A percentile compares a stretch with the other conserved stretches of the same genome.
These are phyloP conservation scores for Stichodactyla helianthus DNA, from an alignment of 64 coral and sea anemone species.

Conservation along the genomic window DNA sequence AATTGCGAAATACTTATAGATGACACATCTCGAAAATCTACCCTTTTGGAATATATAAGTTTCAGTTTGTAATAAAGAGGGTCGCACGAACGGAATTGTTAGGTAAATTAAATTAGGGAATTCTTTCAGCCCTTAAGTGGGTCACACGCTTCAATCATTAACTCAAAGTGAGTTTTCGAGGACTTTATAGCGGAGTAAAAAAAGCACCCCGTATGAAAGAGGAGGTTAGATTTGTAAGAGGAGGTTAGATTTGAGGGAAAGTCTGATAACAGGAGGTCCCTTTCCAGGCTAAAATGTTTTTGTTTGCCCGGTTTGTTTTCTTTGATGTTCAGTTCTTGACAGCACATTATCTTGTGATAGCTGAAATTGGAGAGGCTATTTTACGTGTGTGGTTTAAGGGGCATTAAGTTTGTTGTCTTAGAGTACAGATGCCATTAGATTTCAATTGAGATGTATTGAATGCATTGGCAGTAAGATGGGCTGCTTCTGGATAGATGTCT, in stretches of 20 bases:
- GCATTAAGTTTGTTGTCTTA: constrained; percentile 91
- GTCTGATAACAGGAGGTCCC: constrained; percentile 81
- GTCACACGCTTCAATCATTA: constrained; percentile 88
- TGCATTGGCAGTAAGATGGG: neutral
- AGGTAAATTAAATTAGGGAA: constrained; percentile 91
- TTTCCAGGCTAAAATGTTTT: constrained; percentile 99
- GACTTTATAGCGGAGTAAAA: constrained; percentile 32
- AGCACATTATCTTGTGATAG: constrained; percentile 90
- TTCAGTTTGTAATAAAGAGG: constrained; percentile 8
- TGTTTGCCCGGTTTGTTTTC: constrained; percentile 98
- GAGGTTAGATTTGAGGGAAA: constrained; percentile 4
- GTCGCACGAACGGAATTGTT: constrained; percentile 43
- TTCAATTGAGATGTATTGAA: constrained; percentile 71
- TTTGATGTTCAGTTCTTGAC: constrained; percentile 95
- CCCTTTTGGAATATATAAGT: constrained; percentile 12
- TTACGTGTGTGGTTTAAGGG: constrained; percentile 89
- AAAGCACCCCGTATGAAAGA: neutral
- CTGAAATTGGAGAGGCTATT: constrained; percentile 95
- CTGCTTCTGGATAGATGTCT: neutral
- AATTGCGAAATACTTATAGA: constrained; percentile 24
- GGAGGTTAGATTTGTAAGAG: constrained; percentile 9
- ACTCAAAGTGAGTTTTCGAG: constrained; percentile 64
- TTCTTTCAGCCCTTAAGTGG: constrained; percentile 99
- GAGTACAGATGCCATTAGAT: constrained; percentile 53
- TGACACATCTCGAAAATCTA: constrained; percentile 29